Base-by-base conservation (phyloP, 2,113 vertebrate genomes). In the Eretmodus cyanostictus region DNA sequence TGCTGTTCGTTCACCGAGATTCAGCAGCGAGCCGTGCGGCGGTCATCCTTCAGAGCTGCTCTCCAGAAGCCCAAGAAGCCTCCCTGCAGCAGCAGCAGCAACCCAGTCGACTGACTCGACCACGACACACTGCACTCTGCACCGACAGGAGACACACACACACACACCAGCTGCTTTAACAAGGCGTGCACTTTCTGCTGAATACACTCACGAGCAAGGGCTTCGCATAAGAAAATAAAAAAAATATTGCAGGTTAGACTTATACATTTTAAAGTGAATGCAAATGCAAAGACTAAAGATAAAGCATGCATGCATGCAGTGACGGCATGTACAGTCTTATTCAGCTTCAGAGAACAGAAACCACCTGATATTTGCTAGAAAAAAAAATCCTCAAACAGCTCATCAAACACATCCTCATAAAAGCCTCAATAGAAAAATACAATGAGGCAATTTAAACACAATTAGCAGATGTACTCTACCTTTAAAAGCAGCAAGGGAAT, bases 1-100 rank as follows among this genome's bases (percentile, higher is more conserved):
- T 54, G 89, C 97, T 94, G 96, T 94, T 98, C 94, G 96, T 95
- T 98, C 97, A 99, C 97, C 97, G 89, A 95, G 97, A 96, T 94
- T 97, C 95, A 95, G 97, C 96, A 96, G 94, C 88, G 91, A 96
- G 88, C 94, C 94, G 86, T 45, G 95, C 93, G 91, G 81, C 95
- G 94, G 95, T 95, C 98, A 99, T 98, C 47, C 97, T 98, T 97
- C 91, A 95, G 96, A 96, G 95, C 94, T 95, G 89, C 89, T 94
- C 71, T 68, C 83, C 91, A 78, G 61, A 95, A 88, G 94, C 94
- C 91, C 68, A 93, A 86, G 96, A 85, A 92, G 92, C 92, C 91
- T 91, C 96, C 91, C 92, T 94, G 87, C 34, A 55, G 79, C 16
- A 31, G 81, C 36, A 57, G 83, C 81, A 87, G 73, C 42, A 61